Conservation (phyloP, 2,797 vertebrate genomes). For the Rhyacichthys aspro region DNA sequence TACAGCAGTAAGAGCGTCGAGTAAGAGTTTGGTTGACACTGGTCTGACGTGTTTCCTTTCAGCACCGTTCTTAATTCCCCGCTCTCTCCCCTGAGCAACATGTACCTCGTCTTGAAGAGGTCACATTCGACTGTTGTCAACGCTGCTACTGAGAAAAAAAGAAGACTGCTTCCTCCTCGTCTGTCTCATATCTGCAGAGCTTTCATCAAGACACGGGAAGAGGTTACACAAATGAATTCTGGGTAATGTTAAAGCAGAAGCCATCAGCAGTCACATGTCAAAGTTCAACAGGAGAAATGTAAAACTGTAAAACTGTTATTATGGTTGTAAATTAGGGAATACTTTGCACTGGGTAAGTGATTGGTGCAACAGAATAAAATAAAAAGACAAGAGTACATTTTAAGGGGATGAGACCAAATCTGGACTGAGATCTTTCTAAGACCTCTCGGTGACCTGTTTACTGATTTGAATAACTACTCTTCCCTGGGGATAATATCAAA, state of each 20-base stretch:
- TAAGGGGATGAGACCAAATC: too few species aligned
- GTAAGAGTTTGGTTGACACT: conserved; percentile 75
- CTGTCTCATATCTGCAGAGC: conserved; percentile 75
- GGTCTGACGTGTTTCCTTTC: conserved; percentile 75
- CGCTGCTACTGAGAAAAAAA: conserved; percentile 68
- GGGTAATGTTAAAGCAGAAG: conserved; percentile 67
- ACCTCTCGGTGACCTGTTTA: too few species aligned
- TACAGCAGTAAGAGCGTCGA: conserved; percentile 59
- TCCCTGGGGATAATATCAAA: too few species aligned
- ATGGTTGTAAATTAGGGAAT: conserved; percentile 70
- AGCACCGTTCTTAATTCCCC: conserved; percentile 69
- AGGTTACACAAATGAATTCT: conserved; percentile 71
- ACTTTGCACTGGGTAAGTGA: conserved; percentile 55
- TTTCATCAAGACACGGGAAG: conserved; percentile 75
- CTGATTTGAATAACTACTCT: too few species aligned
- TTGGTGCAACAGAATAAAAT: conserved; percentile 31
- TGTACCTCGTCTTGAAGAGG: conserved; percentile 75
- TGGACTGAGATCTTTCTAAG: too few species aligned
- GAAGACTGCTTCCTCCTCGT: conserved; percentile 78
- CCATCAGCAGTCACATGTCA: conserved; percentile 71
- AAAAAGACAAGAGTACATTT: too few species aligned
- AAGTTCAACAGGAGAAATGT: conserved; percentile 65
- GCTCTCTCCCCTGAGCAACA: conserved; percentile 68
- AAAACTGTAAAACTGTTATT: conserved; percentile 80
- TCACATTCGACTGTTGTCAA: conserved; percentile 81